Evolutionary conservation across 2,113 vertebrate genomes (phyloP), one percentile per base, ranked within the genome.

Genomic region (Melanerpes aurifrons): DNA sequence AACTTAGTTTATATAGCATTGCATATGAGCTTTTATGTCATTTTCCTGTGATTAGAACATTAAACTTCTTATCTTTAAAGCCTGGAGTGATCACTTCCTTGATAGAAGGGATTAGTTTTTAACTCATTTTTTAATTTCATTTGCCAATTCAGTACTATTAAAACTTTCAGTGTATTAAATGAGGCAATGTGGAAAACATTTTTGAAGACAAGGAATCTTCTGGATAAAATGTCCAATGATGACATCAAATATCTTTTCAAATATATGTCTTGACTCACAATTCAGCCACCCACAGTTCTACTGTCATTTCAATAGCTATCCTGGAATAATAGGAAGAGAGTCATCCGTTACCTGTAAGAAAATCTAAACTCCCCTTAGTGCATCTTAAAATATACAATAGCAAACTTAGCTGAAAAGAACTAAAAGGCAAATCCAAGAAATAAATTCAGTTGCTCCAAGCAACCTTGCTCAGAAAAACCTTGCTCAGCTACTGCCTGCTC

Each of bases 41-140:
- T 95, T 97, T 92, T 87, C 25, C 69, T 97, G 87, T 92, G 83
- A 91, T 96, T 90, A 93, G 62, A 93, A 93, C 62, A 77, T 93
- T 86, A 90, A 90, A 93, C 40, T 69, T 84, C 37, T 87, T 92
- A 89, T 78, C 76, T 90, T 92, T 93, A 91, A 95, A 89, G 61
- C 35, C 86, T 86, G 87, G 90, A 96, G 86, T 82, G n/a, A 69
- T 69, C 69, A 86, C 32, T 73, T 94, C 69, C 68, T 91, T 92
- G 47, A 90, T 45, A 89, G 58, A 96, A 87, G 87, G 25, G 45
- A 72, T 84, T 77, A 66, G 80, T 80, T 74, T 94, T 87, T 40
- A 78, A 40, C 18, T 93, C 71, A n/a, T 69, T 91, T 76, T 88
- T 93, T n/a, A 92, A 95, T 86, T 93, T 74, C 40, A 90, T 90